Evolutionary conservation across 2,797 vertebrate species (phyloP), one percentile per base, ranked within the genome.

Genomic region (Halcyon smyrnensis): DNA sequence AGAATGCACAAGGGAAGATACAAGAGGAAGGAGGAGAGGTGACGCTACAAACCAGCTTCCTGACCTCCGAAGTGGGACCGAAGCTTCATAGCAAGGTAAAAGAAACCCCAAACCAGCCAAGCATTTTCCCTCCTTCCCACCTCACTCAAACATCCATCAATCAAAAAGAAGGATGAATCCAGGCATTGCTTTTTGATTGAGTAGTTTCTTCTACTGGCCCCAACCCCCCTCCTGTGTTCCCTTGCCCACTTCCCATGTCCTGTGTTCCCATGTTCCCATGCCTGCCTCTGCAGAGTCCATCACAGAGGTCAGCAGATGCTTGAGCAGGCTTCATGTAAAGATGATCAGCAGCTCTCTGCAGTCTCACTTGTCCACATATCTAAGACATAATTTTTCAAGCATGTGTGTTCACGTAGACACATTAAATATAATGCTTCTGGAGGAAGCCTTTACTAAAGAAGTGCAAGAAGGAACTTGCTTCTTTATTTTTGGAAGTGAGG

Each of bases 1-100:
- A 68, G 6, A 3, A 3, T 71, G 21, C 37, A 16, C 37, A 64
- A 84, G 69, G 53, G 24, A 87, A 77, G 75, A 56, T 43, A 28
- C 2, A 25, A 51, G 63, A 95, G 41, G 59, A 90, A 57, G 20
- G 17, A 81, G 60, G 23, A 63, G 67, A 54, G 6, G 10, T 81
- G 73, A 37, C 76, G 51, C 28, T 73, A 16, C 43, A 63, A 69
- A 53, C 36, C 19, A 54, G 12, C 14, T 87, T 93, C 46, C n/a
- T 85, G 62, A 60, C 43, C 18, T 87, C 19, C 23, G 15, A 28
- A 45, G 39, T 12, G 23, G 27, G 53, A 68, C 30, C 78, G 53
- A 82, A 75, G 68, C 63, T 81, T 85, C 46, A 11, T 30, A 51
- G 68, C 12, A 88, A 95, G 90, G 94, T 96, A 83, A 89, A 74